phyloP scores from a whole-genome alignment of 2,797 vertebrate species.

The Pampus argenteus region DNA sequence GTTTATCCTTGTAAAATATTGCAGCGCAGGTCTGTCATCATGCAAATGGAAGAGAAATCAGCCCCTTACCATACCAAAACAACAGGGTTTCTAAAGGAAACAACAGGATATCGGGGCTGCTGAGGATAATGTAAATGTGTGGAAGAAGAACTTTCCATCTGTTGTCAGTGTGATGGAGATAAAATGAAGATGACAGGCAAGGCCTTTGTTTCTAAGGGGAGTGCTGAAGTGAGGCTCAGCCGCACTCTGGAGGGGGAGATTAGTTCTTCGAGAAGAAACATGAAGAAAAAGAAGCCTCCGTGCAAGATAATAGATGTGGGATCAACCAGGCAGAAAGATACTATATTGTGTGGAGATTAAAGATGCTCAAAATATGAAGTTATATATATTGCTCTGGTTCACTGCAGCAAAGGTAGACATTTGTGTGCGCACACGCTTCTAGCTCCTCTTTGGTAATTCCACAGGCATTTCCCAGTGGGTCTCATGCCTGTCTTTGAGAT shows the following conservation, averaged over 20 bases:
- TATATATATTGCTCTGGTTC: constrained; percentile 38
- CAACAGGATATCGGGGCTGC: neutral
- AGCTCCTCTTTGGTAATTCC: constrained; percentile 59
- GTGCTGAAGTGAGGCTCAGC: constrained; percentile 67
- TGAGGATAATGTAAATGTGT: constrained; percentile 47
- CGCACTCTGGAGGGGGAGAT: constrained; percentile 62
- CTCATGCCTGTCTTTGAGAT: constrained; percentile 67
- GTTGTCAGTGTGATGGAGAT: constrained; percentile 42
- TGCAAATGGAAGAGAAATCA: constrained; percentile 41
- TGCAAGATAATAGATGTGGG: constrained; percentile 69
- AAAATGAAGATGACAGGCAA: constrained; percentile 55
- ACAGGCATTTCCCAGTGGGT: constrained; percentile 71
- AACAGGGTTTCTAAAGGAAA: constrained; percentile 17
- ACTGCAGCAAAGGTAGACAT: constrained; percentile 38
- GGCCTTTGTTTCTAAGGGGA: constrained; percentile 51
- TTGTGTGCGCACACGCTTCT: constrained; percentile 46
- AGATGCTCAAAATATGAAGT: constrained; percentile 65
- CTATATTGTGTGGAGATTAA: constrained; percentile 70
- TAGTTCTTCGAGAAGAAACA: constrained; percentile 62
- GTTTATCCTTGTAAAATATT: constrained; percentile 72
- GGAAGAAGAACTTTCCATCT: constrained; percentile 33
- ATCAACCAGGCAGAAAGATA: constrained; percentile 73
- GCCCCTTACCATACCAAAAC: constrained; percentile 18
- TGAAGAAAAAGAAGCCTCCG: constrained; percentile 42
- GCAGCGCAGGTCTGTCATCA: constrained; percentile 53